These are phyloP conservation scores for Cervus canadensis DNA, from an alignment of 2,113 vertebrate species.

Conservation along the genomic window DNA sequence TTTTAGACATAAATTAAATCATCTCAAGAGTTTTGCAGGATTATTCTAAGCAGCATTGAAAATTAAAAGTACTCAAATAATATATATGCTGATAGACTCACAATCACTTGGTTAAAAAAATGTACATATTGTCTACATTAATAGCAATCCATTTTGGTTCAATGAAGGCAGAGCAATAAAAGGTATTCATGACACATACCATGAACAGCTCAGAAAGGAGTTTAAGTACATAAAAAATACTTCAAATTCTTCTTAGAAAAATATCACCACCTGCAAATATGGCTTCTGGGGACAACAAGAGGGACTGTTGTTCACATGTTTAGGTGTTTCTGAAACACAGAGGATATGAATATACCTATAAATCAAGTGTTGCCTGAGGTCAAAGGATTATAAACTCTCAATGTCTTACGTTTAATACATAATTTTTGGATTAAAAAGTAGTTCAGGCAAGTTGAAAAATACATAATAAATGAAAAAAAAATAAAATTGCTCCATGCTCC, in stretches of 20 bases:
- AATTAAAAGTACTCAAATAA: conserved; percentile 25
- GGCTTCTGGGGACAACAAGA: background rate
- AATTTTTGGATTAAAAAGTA: background rate
- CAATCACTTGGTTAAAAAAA: background rate
- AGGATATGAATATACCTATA: background rate
- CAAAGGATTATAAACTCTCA: background rate
- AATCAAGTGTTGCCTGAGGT: background rate
- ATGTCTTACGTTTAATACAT: background rate
- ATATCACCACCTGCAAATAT: conserved; percentile 38
- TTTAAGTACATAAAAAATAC: conserved; percentile 23
- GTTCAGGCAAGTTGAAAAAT: background rate
- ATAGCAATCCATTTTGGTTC: conserved; percentile 25
- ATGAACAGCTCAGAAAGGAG: conserved; percentile 40
- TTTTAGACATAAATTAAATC: conserved; percentile 58
- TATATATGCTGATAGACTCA: background rate
- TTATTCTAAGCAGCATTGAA: conserved; percentile 21
- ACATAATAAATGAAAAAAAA: background rate
- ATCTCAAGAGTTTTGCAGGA: conserved; percentile 46
- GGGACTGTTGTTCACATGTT: accelerated
- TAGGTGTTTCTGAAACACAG: background rate
- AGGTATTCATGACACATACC: background rate
- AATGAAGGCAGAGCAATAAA: conserved; percentile 37
- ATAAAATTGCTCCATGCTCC: background rate
- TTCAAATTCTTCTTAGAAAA: conserved; percentile 62
- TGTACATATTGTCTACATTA: conserved; percentile 7